Percentiles rank a stretch among this genome's conserved stretches.
phyloP scores from a whole-genome alignment of 1,140 invertebrate species.

The Drosophila rufa region DNA sequence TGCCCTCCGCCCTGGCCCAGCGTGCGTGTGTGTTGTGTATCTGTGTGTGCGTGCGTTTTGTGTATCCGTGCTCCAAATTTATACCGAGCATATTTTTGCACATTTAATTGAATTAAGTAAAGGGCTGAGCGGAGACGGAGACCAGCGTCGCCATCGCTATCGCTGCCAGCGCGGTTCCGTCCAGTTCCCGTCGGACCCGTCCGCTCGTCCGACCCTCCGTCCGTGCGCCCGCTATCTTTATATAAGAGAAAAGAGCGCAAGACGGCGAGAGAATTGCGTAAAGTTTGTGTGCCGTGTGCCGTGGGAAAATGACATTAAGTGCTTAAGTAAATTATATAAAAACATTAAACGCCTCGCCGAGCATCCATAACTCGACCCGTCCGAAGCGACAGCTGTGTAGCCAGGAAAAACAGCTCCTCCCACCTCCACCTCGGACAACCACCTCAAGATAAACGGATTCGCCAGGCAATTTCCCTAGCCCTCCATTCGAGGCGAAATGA shows the following conservation, averaged over 20 bases:
- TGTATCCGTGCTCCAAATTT: slow-evolving; percentile 76
- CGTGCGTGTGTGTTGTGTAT: slow-evolving; percentile 39
- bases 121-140: slow-evolving; percentile 45
- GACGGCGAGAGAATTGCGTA: slow-evolving; percentile 66
- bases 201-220: neutral
- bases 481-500: slow-evolving; percentile 29
- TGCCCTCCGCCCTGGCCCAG: slow-evolving; percentile 6
- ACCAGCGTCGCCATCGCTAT: slow-evolving; percentile 31
- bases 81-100: slow-evolving; percentile 50
- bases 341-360: slow-evolving; percentile 57
- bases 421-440: neutral
- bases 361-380: slow-evolving; percentile 45
- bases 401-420: slow-evolving; percentile 16
- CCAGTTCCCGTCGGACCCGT: slow-evolving; percentile 15
- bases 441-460: slow-evolving; percentile 36
- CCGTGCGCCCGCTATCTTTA: slow-evolving; percentile 44
- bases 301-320: slow-evolving; percentile 70
- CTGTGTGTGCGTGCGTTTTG: slow-evolving; percentile 61
- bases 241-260: slow-evolving; percentile 57
- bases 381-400: slow-evolving; percentile 32
- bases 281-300: slow-evolving; percentile 53
- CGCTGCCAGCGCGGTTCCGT: slow-evolving; percentile 6
- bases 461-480: slow-evolving; percentile 31
- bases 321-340: slow-evolving; percentile 80
- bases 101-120: slow-evolving; percentile 76